Evolutionary conservation across 53 echinoderm and acorn worm species (phyloP).

Genomic region (Echinarachnius parma): DNA sequence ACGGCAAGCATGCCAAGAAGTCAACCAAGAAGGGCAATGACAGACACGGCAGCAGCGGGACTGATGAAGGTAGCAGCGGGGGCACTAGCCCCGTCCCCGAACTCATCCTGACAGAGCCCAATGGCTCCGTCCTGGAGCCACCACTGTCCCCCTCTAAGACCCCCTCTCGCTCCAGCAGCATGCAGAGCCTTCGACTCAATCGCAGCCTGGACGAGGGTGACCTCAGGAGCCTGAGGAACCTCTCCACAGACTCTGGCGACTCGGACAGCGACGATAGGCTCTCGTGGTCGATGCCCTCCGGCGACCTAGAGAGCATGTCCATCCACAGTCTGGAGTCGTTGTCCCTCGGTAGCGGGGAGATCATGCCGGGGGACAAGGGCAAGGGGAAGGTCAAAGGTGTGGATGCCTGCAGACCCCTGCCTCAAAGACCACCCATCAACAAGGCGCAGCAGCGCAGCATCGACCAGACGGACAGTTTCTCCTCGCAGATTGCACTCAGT

Average conservation of each 20-base stretch:
- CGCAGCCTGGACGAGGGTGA: constrained; percentile 81
- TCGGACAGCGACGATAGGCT: constrained; percentile 67
- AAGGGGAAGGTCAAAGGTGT: constrained; percentile 37
- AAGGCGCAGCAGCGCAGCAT: constrained; percentile 49
- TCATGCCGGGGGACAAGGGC: constrained; percentile 12
- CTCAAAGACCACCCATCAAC: constrained; percentile 55
- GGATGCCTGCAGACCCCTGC: constrained; percentile 81
- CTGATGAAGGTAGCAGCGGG: constrained; percentile 32
- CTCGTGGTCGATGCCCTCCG: constrained; percentile 67
- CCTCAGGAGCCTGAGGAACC: constrained; percentile 38
- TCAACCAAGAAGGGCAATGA: constrained; percentile 41
- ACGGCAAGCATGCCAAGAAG: constrained; percentile 28
- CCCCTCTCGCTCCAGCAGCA: constrained; percentile 31
- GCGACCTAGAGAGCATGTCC: constrained; percentile 62
- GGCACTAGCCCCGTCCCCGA: constrained; percentile 44
- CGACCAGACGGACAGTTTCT: constrained; percentile 57
- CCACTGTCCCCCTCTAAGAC: neutral
- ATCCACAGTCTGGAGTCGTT: constrained; percentile 56
- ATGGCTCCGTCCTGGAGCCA: constrained; percentile 40
- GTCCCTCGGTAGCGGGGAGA: constrained; percentile 26
- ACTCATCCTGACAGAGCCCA: constrained; percentile 57
- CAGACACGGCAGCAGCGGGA: constrained; percentile 26
- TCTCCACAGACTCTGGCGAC: constrained; percentile 53
- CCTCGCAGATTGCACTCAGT: constrained; percentile 53
- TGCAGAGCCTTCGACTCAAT: constrained; percentile 50